Base-by-base conservation (phyloP, 2,888 invertebrate species). In the Cremastobaeus sp. region DNA sequence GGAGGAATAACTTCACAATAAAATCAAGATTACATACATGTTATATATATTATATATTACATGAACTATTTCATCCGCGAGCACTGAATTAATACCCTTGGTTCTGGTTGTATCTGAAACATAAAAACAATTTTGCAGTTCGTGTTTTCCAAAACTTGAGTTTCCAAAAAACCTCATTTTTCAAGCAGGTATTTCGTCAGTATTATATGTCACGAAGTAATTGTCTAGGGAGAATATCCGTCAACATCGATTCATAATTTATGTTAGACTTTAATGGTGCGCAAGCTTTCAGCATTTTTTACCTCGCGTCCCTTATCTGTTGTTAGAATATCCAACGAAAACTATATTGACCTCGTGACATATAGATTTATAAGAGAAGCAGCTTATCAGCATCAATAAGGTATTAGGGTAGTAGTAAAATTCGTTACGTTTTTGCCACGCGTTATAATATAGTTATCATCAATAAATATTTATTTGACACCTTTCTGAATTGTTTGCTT, bases 81-180 rank as follows among this genome's bases (percentile, higher is more conserved):
- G 48, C 30, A 25, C 35, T 12, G 41, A 17, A 43, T 43, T 68
- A 68, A 68, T 59, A 68, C 43, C 35, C 68, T 35, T 57, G 68
- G 9, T 55, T 48, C 17, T 66, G 66, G 59, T 59, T 59, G 59
- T 52, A 68, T 59, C 68, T 59, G 68, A 17, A 68, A 68, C 35
- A 18, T 9, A 30, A 28, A 43, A 11, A 57, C 9, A 55, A 41
- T 20, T n/a, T n/a, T n/a, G n/a, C n/a, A n/a, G n/a, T n/a, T n/a
- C n/a, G n/a, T n/a, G n/a, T n/a, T n/a, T n/a, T n/a, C n/a, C n/a
- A n/a, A n/a, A n/a, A n/a, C n/a, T n/a, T n/a, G n/a, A n/a, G n/a
- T n/a, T n/a, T n/a, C n/a, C 12, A 34, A 34, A 34, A 34, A 30
- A 30, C 9, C 30, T 39, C 18, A 18, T 39, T 18, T 18, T 17